Base-by-base conservation (phyloP, 2,113 vertebrate species). In the Anser brachyrhynchus region DNA sequence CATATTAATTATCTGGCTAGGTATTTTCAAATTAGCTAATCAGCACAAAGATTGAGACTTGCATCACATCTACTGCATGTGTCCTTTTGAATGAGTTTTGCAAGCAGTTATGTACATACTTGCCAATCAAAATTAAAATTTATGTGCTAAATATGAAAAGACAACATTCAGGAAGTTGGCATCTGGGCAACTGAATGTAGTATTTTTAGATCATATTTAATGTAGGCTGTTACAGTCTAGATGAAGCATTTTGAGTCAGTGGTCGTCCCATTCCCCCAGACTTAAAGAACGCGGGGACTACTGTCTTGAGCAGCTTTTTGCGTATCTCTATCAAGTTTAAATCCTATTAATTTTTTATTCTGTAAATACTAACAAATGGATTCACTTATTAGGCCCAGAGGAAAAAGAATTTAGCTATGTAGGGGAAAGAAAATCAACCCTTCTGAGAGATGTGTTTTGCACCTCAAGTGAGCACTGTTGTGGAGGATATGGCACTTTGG, bases 321-420 rank as follows among this genome's bases (percentile, higher is more conserved):
- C 5, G 2, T 78, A 37, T 71, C 19, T 91, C 23, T 9, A 62
- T 46, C 59, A 52, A 67, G 59, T 37, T 37, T 69, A 72, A 89
- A 74, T 54, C 33, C 31, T 71, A 15, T 33, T 86, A 71, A 74
- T 90, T 95, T 95, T 95, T 90, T 90, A 29, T 73, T 94, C 52
- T 75, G 23, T 84, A 81, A 90, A 59, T 88, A 59, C 54, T 61
- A 69, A n/a, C 23, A 80, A 52, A 89, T 8, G 25, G 19, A 81
- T 90, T 92, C 0, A 39, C 83, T 93, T 90, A 9, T 90, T 92
- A 35, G 26, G 57, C 82, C 70, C 58, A 26, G 70, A 74, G 43
- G 66, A 80, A 21, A 57, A 70, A 71, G 49, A 75, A 59, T 85
- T 81, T 70, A 88, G 23, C 46, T 49, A 23, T 3, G 2, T 55